Evolutionary conservation across 1,140 invertebrate species (phyloP).

Genomic region (Bombus vancouverensis): DNA sequence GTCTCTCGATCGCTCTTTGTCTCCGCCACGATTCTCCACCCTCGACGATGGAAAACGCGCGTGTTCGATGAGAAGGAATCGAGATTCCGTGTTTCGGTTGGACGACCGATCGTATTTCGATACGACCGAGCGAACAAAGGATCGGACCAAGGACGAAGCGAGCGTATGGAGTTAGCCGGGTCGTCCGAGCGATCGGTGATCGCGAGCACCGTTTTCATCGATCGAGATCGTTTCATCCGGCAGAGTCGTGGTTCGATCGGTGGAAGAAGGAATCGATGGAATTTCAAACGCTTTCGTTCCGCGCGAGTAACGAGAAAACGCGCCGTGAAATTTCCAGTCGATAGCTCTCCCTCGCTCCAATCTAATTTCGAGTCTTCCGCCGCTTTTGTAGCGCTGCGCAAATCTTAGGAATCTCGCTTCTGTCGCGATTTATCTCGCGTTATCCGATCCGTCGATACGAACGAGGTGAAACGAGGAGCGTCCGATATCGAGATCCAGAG

Average conservation of each 20-base stretch:
- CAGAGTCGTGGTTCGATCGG: neutral
- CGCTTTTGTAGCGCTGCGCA: neutral
- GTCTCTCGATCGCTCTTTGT: neutral
- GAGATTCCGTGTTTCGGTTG: too few species aligned
- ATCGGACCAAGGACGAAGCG: neutral
- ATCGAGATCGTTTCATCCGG: neutral
- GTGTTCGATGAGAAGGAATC: neutral
- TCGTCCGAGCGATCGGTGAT: neutral
- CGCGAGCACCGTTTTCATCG: too few species aligned
- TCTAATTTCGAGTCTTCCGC: constrained; percentile 28
- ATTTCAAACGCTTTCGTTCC: constrained; percentile 23
- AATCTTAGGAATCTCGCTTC: constrained; percentile 14
- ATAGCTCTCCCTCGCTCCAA: neutral
- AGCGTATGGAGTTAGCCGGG: neutral
- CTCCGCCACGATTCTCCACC: too few species aligned
- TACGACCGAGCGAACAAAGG: neutral
- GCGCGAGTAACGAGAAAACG: neutral
- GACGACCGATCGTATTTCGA: neutral
- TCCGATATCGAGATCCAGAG: neutral
- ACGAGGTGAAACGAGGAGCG: neutral
- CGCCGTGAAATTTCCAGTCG: neutral
- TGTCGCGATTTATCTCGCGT: neutral
- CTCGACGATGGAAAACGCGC: neutral
- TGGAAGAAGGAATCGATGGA: neutral
- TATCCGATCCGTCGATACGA: neutral